Conservation (phyloP, 2,797 vertebrate species). For the Calcarius lapponicus region DNA sequence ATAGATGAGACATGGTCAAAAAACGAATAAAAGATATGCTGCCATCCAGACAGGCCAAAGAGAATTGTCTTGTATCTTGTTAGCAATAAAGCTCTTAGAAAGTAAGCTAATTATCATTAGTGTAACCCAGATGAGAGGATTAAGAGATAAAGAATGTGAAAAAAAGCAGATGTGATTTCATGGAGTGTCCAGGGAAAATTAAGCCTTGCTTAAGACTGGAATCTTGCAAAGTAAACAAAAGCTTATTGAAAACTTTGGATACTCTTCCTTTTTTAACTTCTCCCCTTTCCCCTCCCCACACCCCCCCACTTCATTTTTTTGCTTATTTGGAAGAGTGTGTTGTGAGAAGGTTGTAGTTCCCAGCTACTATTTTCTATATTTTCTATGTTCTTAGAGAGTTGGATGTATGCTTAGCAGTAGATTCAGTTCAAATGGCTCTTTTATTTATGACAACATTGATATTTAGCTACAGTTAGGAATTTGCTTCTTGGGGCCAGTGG, state of each 20-base stretch:
- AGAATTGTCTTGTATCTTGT: not conserved
- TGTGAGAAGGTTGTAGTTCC: not conserved
- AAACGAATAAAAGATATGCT: not conserved
- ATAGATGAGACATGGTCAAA: not conserved
- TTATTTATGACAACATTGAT: not conserved
- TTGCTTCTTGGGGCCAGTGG: not conserved
- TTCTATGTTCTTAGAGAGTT: not conserved
- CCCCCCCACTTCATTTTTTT: accelerated
- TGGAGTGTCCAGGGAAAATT: not conserved
- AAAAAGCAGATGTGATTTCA: not conserved
- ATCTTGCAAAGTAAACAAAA: not conserved
- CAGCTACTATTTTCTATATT: not conserved
- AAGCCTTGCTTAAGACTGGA: not conserved
- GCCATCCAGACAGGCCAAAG: not conserved
- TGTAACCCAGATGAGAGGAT: not conserved
- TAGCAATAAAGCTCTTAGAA: not conserved
- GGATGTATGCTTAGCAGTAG: not conserved
- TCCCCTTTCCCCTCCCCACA: accelerated
- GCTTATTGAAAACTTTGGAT: not conserved
- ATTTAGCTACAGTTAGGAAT: not conserved
- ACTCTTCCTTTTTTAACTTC: not conserved
- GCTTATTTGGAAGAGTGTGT: not conserved
- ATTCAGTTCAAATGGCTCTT: not conserved
- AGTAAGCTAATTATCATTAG: not conserved
- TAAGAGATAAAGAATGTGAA: not conserved